Percentiles rank a stretch among this genome's conserved stretches.
Evolutionary conservation across 2,888 invertebrate genomes (phyloP).

Genomic region (Dione vanillae): DNA sequence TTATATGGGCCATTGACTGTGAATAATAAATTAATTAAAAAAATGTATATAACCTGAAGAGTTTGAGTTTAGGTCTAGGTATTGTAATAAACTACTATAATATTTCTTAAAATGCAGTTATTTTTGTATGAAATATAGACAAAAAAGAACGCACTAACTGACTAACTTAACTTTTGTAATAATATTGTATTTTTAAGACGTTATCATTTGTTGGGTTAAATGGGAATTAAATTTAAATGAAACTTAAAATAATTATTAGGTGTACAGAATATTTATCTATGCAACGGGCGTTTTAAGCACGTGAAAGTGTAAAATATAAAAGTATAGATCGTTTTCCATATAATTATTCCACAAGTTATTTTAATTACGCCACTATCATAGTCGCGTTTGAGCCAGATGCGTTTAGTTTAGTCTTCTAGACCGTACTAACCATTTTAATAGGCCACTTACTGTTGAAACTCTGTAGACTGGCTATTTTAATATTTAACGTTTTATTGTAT

Average conservation of each 20-base stretch:
- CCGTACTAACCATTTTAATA: slow-evolving; percentile 20
- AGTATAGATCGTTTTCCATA: background rate
- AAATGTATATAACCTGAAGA: background rate
- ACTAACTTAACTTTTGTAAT: too few relatives aligned
- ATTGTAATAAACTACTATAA: background rate
- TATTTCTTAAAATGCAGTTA: too few relatives aligned
- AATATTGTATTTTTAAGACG: too few relatives aligned
- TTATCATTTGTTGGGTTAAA: too few relatives aligned
- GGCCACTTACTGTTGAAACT: slow-evolving; percentile 1
- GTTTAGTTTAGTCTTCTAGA: slow-evolving; percentile 13
- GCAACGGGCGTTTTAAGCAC: too few relatives aligned
- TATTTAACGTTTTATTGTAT: slow-evolving; percentile 6
- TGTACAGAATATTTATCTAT: background rate
- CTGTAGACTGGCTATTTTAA: slow-evolving; percentile 12
- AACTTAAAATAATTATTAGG: too few relatives aligned
- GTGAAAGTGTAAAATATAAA: background rate
- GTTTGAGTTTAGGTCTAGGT: background rate
- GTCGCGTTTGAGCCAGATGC: slow-evolving; percentile 2
- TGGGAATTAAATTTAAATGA: too few relatives aligned
- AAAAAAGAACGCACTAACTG: too few relatives aligned
- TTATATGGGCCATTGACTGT: background rate
- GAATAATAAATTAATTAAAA: background rate
- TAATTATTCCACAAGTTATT: background rate
- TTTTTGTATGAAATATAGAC: too few relatives aligned
- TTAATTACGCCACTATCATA: slow-evolving; percentile 2